Percentiles rank a stretch among this genome's conserved stretches.
Evolutionary conservation across 2,113 vertebrate genomes (phyloP).

Genomic region (Chloroceryle aenea): DNA sequence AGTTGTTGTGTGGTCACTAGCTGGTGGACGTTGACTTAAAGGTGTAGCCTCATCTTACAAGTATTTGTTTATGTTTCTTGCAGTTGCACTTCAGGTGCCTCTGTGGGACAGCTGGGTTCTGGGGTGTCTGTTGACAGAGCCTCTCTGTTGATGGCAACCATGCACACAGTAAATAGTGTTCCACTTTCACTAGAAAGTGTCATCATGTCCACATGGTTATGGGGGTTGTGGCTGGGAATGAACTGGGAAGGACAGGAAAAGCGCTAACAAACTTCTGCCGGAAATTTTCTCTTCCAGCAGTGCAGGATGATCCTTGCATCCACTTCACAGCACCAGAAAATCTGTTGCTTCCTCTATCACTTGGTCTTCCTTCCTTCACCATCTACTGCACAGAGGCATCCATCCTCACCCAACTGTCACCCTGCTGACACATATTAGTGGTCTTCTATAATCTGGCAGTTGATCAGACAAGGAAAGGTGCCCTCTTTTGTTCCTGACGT

Average conservation of each 20-base stretch:
- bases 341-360: background rate
- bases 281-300: background rate
- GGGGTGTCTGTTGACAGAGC: background rate
- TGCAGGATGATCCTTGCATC: background rate
- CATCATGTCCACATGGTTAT: accelerated
- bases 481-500: accelerated
- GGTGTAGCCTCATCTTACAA: background rate
- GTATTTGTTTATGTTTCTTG: background rate
- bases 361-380: background rate
- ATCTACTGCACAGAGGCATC: background rate
- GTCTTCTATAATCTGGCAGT: background rate
- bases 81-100: background rate
- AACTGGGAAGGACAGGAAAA: background rate
- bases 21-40: background rate
- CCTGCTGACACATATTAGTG: background rate
- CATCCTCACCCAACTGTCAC: background rate
- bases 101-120: background rate
- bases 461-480: background rate
- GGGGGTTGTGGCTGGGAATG: background rate
- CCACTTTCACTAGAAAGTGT: background rate
- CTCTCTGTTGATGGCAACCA: background rate
- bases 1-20: background rate
- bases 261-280: background rate
- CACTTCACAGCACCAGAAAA: background rate
- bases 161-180: background rate